These are phyloP conservation scores for Pardalotus punctatus DNA, from an alignment of 2,113 vertebrate genomes.

Conservation along the genomic window DNA sequence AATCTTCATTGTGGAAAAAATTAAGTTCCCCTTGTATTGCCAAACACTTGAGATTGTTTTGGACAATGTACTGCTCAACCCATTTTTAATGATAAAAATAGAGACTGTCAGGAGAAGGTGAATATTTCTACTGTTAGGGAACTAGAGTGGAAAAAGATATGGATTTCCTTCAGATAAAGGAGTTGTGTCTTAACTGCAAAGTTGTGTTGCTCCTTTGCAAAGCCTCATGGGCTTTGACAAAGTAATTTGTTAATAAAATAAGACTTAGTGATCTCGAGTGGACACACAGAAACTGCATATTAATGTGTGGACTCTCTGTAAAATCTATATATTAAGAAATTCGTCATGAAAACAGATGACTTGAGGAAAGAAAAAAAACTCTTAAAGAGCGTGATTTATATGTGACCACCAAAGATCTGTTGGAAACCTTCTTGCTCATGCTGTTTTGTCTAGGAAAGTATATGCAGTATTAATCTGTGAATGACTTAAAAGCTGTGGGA, in stretches of 20 bases:
- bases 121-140: conserved; percentile 1
- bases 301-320: neutral
- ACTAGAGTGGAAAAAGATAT: neutral
- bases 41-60: conserved; percentile 69
- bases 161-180: neutral
- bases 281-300: neutral
- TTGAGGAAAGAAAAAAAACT: conserved; percentile 10
- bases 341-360: neutral
- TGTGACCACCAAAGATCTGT: conserved; percentile 49
- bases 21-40: conserved; percentile 51
- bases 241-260: conserved; percentile 9
- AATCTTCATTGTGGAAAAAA: conserved; percentile 68
- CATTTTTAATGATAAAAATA: conserved; percentile 64
- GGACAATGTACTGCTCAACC: conserved; percentile 31
- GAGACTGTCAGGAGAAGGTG: conserved; percentile 12
- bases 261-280: neutral
- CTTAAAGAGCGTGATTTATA: conserved; percentile 33
- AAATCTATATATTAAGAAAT: neutral
- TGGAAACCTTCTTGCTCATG: conserved; percentile 38
- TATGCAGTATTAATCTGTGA: conserved; percentile 51
- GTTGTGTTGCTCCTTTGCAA: neutral
- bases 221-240: neutral
- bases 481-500: conserved; percentile 52
- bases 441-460: conserved; percentile 52
- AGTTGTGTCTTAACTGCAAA: neutral